Base-by-base conservation (phyloP, 1,140 invertebrate species). In the Delia radicum region DNA sequence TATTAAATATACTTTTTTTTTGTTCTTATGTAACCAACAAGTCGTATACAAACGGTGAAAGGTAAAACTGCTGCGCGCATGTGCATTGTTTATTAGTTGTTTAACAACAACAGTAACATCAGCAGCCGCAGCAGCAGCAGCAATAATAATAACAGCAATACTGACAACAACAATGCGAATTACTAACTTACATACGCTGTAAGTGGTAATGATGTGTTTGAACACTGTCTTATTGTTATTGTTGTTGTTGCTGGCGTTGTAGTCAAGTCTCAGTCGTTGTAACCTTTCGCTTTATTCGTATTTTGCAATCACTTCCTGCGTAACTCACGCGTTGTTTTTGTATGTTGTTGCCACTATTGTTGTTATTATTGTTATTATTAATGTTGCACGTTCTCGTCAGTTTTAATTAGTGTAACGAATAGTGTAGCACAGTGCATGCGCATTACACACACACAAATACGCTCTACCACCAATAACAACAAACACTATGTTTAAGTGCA, bases 291-390 rank as follows among this genome's bases (percentile, higher is more conserved):
- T 29, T 75, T 71, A 48, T 48, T 29, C 8, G 15, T 21, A 12
- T 31, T 61, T 61, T 33, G 18, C 46, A 74, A 55, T 62, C 46
- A 61, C 48, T 61, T 33, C 73, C 46, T 27, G 67, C 69, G 67
- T 62, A 73, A 69, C 48, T 76, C 62, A 61, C 75, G 46, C 65
- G 37, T 73, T 48, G 26, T 31, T 18, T 67, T 67, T 55, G 42
- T 74, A 13, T 10, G 37, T 42, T 42, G 65, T 28, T 75, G 28
- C 62, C 42, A 42, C 12, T 75, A 37, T 69, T 75, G 21, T 74
- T 61, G 55, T 74, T 74, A 48, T 6, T 75, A 37, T 69, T 75
- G 21, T 74, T 61, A 29, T 74, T 74, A 48, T 67, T 75, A 48
- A 48, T 74, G 33, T 74, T 63, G 65, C 65, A 69, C 65, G 65